Base-by-base conservation (phyloP, 2,113 vertebrate genomes). In the Furnarius figulus region DNA sequence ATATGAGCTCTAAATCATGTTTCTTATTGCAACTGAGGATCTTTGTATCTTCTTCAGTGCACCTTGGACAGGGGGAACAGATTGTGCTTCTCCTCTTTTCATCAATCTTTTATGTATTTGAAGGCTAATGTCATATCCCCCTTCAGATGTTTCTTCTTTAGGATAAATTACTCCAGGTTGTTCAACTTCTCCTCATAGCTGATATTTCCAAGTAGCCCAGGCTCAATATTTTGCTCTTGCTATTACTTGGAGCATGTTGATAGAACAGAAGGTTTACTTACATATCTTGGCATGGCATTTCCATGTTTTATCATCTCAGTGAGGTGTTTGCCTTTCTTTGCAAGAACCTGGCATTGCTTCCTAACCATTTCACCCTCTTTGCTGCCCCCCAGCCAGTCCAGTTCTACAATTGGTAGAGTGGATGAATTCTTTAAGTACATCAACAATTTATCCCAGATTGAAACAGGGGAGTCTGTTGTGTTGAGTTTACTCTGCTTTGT, bases 21-120 rank as follows among this genome's bases (percentile, higher is more conserved):
- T 84, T 70, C 80, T 42, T 85, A 18, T 50, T 53, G 59, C 35
- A 58, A 31, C 42, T 55, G 55, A 80, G 35, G 42, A 59, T 90
- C 31, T 90, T 88, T 94, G 44, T 80, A 31, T 80, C 72, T 94
- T 93, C 82, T 92, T 21, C 76, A 63, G 9, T 84, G 79, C 59
- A 68, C 76, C 87, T 96, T 94, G 95, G 93, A 78, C 49, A 78
- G 23, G 56, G 61, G 67, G 81, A 97, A 96, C 93, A 96, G 95
- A 95, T 96, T 96, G 92, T 87, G 92, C 62, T 47, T 94, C 90
- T 96, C 66, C 66, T 89, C 65, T 94, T 95, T 96, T 93, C 95
- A 96, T 97, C 80, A 96, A 77, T 94, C 90, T 95, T 97, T 95
- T 83, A 95, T 89, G 86, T 74, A 89, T 93, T 90, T 94, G 94